Evolutionary conservation across 2,888 invertebrate genomes (phyloP), one percentile per base, ranked within the genome.

Genomic region (Limenitis camilla): DNA sequence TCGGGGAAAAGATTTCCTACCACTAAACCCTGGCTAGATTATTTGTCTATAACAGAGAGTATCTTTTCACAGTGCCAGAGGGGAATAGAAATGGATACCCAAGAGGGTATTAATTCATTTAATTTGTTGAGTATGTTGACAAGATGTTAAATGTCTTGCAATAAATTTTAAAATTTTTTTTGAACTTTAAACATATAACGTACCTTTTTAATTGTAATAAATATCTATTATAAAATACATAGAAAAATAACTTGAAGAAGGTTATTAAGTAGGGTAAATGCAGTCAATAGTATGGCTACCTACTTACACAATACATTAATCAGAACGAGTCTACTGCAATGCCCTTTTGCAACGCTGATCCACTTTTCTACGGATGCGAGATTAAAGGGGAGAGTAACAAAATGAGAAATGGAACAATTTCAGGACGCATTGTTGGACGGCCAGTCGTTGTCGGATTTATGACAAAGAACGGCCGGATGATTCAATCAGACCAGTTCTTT

Each of bases 331-430:
- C 79, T 76, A 80, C 78, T 75, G 82, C 82, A 78, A 77, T 82
- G 84, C 78, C 81, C 81, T 81, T 82, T 86, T 81, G 81, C 82
- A 82, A 75, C 76, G 77, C 74, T 85, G 82, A 86, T 86, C 83
- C 81, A 86, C 83, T 86, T 87, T 86, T 78, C 77, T 85, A 84
- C 81, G 85, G 84, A 80, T 82, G 81, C 84, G 79, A 85, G 86
- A 86, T 86, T 87, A 86, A 85, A 86, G 84, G 82, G 83, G 83
- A 81, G 78, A 76, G 80, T 83, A 86, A 81, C 86, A 87, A 87
- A 87, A 86, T 85, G 86, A 85, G 86, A 85, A 86, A 86, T 86
- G 84, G 77, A 86, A 84, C 86, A 83, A 86, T 86, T 86, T 85
- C 82, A 81, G 82, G 76, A 78, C 81, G 84, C 79, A 87, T 86